Percentiles rank a stretch among this genome's conserved stretches.
phyloP scores from a whole-genome alignment of 2,113 vertebrate species.

The Alaudala cheleensis region DNA sequence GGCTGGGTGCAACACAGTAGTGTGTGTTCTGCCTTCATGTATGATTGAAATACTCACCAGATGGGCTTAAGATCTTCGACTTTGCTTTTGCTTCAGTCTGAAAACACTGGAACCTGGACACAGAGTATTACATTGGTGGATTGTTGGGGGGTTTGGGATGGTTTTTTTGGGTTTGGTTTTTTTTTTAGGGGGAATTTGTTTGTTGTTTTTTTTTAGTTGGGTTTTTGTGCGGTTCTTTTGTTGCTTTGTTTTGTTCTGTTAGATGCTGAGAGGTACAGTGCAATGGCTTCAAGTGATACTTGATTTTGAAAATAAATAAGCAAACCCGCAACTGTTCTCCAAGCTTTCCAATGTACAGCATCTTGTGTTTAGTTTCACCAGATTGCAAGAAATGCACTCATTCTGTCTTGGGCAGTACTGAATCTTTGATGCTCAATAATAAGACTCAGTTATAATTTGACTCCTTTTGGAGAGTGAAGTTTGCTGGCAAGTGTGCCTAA shows the following conservation, averaged over 20 bases:
- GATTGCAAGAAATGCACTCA: background rate
- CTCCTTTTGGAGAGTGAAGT: background rate
- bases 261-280: background rate
- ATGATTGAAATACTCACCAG: background rate
- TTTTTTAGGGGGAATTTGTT: too few relatives aligned
- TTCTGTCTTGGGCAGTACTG: background rate
- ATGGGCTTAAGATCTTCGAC: background rate
- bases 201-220: background rate
- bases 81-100: background rate
- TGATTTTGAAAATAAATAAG: slow-evolving; percentile 6
- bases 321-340: background rate
- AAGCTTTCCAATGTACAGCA: background rate
- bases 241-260: background rate
- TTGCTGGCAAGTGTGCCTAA: background rate
- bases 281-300: background rate
- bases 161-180: too few relatives aligned
- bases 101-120: background rate
- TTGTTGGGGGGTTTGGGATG: background rate
- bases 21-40: background rate
- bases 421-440: background rate
- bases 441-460: background rate
- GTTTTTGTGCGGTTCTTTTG: background rate
- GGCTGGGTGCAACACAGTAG: background rate
- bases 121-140: background rate
- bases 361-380: background rate